These are phyloP conservation scores for Hirundo rustica DNA, from an alignment of 2,797 vertebrate species.

Conservation along the genomic window DNA sequence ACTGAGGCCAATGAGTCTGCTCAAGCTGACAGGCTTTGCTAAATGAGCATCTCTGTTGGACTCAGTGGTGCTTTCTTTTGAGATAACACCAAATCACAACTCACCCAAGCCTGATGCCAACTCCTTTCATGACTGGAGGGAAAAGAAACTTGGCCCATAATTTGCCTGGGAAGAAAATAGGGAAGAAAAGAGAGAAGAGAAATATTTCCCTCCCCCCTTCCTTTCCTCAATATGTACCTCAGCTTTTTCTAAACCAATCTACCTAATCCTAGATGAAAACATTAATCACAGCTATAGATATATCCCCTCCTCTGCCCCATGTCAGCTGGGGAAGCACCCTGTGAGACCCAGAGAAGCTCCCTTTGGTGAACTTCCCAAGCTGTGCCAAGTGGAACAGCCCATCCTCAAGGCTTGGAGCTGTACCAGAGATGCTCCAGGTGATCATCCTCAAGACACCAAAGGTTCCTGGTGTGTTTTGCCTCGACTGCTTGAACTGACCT, in stretches of 20 bases:
- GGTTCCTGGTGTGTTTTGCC: not conserved
- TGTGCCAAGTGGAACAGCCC: not conserved
- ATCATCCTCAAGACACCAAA: not conserved
- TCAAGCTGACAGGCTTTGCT: not conserved
- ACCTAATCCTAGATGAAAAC: not conserved
- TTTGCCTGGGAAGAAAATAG: not conserved
- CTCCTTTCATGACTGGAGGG: not conserved
- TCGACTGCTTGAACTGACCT: not conserved
- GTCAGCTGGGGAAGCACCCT: not conserved
- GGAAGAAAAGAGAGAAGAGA: not conserved
- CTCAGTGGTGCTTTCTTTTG: not conserved
- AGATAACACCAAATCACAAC: not conserved
- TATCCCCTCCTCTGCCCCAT: not conserved
- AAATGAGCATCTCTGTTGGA: not conserved
- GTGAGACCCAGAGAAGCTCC: not conserved
- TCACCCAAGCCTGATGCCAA: not conserved
- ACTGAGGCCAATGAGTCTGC: not conserved
- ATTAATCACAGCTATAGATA: not conserved
- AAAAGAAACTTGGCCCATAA: not conserved
- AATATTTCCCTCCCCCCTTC: not conserved
- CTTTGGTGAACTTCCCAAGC: not conserved
- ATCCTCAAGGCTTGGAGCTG: not conserved
- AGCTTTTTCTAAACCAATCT: not conserved
- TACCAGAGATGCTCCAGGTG: not conserved
- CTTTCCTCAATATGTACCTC: not conserved